These are phyloP conservation scores for Slavum lentiscoides DNA, from an alignment of 2,888 invertebrate species.

Conservation along the genomic window DNA sequence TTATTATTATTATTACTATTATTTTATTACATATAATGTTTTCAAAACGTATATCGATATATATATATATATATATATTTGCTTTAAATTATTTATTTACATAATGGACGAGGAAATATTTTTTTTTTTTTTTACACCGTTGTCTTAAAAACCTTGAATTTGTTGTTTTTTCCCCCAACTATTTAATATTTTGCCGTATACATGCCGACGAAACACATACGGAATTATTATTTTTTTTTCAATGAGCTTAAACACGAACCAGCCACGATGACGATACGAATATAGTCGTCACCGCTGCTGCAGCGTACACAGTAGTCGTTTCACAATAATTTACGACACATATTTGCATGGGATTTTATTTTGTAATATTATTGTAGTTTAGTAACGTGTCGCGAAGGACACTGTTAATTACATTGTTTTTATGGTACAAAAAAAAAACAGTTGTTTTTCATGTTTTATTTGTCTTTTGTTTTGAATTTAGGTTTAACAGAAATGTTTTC, in stretches of 20 bases:
- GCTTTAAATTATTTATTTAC: not conserved
- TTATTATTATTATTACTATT: no score
- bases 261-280: not conserved
- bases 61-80: not conserved
- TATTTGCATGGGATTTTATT: constrained; percentile 3
- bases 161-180: constrained; percentile 6
- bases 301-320: not conserved
- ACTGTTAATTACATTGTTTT: constrained; percentile 19
- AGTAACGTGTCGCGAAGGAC: constrained; percentile 16
- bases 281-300: no score
- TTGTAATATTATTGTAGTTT: constrained; percentile 8
- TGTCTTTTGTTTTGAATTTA: constrained; percentile 4
- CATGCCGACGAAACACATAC: not conserved
- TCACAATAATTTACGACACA: not conserved
- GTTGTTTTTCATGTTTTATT: not conserved
- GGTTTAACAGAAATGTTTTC: constrained; percentile 48
- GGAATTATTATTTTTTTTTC: constrained; percentile 6
- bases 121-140: not conserved
- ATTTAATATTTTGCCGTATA: not conserved
- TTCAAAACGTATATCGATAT: not conserved
- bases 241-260: constrained; percentile 4
- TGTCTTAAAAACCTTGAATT: constrained; percentile 22
- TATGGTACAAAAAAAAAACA: not conserved
- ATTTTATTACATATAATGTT: no score
- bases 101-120: constrained; percentile 15